These are phyloP conservation scores for Eremophila alpestris DNA, from an alignment of 2,797 vertebrate species.

Conservation along the genomic window DNA sequence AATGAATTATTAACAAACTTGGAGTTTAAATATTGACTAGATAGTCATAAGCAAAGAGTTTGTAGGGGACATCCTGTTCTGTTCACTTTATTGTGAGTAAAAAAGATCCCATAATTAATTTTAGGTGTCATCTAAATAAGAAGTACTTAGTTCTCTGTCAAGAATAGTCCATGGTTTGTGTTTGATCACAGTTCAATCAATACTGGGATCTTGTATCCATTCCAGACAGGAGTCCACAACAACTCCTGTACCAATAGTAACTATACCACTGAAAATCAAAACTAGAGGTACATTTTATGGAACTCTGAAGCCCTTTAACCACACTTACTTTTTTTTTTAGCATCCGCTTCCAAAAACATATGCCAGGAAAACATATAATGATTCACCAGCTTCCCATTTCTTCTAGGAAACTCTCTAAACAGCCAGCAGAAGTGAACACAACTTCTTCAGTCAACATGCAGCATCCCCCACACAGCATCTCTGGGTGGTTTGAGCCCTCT, in stretches of 20 bases:
- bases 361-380: not conserved
- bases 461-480: not conserved
- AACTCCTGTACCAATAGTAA: not conserved
- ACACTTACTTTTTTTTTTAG: not conserved
- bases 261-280: not conserved
- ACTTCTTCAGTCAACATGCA: not conserved
- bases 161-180: not conserved
- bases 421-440: not conserved
- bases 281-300: not conserved
- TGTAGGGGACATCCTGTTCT: not conserved
- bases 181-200: not conserved
- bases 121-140: not conserved
- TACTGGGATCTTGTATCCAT: not conserved
- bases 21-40: not conserved
- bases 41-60: not conserved
- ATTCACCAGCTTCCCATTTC: not conserved
- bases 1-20: not conserved
- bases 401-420: not conserved
- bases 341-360: not conserved
- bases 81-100: not conserved
- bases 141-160: not conserved
- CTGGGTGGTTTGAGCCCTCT: not conserved
- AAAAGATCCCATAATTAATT: not conserved
- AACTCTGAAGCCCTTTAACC: not conserved
- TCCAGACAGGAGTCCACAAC: not conserved